These are phyloP conservation scores for Poeciliopsis infans DNA, from an alignment of 2,797 vertebrate genomes.

Conservation along the genomic window DNA sequence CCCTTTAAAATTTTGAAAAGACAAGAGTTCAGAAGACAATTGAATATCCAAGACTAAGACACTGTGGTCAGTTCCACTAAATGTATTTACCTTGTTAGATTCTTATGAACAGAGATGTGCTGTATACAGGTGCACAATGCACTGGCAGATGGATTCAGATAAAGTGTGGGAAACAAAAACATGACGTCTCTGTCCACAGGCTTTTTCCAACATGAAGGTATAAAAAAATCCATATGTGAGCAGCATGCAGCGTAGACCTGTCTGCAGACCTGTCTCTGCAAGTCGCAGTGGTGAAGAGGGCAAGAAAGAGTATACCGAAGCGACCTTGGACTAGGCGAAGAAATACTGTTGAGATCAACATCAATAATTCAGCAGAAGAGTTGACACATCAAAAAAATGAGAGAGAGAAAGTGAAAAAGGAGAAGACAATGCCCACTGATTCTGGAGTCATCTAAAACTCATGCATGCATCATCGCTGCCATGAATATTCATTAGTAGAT, in stretches of 20 bases:
- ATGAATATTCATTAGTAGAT: constrained; percentile 79
- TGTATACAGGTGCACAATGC: too few relatives aligned
- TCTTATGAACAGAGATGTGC: background rate
- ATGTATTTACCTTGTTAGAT: background rate
- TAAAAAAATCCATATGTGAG: constrained; percentile 17
- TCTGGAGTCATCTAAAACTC: constrained; percentile 73
- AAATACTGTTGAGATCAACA: constrained; percentile 63
- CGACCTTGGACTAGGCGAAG: constrained; percentile 64
- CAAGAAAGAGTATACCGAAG: constrained; percentile 38
- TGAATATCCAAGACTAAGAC: background rate
- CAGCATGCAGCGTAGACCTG: constrained; percentile 21
- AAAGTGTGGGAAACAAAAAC: background rate
- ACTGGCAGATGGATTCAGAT: background rate
- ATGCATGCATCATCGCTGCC: constrained; percentile 67
- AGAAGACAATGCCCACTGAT: constrained; percentile 58
- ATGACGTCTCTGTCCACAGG: background rate
- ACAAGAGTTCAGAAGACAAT: background rate
- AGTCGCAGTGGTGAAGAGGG: constrained; percentile 18
- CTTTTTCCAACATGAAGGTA: background rate
- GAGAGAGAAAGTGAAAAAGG: background rate
- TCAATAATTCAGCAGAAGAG: constrained; percentile 74
- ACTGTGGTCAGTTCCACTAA: background rate
- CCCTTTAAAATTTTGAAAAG: background rate
- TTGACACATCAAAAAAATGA: constrained; percentile 73
- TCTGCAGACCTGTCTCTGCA: constrained; percentile 24